These are phyloP conservation scores for Myiozetetes cayanensis DNA, from an alignment of 2,113 vertebrate genomes.

Conservation along the genomic window DNA sequence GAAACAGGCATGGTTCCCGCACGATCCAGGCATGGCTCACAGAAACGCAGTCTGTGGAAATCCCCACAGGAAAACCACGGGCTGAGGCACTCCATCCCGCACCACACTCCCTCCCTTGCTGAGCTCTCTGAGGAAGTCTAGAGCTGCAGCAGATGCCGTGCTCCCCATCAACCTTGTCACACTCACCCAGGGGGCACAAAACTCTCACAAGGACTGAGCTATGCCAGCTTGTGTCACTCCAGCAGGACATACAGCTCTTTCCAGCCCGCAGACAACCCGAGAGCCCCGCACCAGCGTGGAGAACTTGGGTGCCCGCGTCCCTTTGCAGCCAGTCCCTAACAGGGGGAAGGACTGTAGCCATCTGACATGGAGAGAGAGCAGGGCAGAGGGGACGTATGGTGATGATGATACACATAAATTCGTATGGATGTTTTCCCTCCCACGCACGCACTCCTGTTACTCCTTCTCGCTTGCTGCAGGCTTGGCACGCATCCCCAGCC, in stretches of 20 bases:
- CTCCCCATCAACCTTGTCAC: not conserved
- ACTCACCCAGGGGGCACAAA: not conserved
- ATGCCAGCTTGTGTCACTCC: not conserved
- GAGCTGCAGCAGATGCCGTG: not conserved
- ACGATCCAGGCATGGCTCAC: fast-evolving
- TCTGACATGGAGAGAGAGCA: not conserved
- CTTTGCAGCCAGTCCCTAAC: not conserved
- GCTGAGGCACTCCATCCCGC: not conserved
- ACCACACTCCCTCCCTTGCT: not conserved
- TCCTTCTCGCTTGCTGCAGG: conserved; percentile 56
- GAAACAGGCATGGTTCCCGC: not conserved
- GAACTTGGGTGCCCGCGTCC: not conserved
- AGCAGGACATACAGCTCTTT: not conserved
- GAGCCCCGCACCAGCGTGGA: fast-evolving
- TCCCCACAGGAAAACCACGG: not conserved
- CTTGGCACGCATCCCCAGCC: conserved; percentile 46
- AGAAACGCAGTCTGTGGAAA: not conserved
- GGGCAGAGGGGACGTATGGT: not conserved
- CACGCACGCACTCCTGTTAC: conserved; percentile 8
- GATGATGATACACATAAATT: not conserved
- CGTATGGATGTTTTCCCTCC: conserved; percentile 31
- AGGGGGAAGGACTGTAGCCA: not conserved
- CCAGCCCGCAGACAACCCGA: not conserved
- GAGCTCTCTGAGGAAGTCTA: not conserved
- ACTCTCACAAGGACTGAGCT: not conserved